Base-by-base conservation (phyloP, 2,888 invertebrate genomes). In the Monopis laevigella region DNA sequence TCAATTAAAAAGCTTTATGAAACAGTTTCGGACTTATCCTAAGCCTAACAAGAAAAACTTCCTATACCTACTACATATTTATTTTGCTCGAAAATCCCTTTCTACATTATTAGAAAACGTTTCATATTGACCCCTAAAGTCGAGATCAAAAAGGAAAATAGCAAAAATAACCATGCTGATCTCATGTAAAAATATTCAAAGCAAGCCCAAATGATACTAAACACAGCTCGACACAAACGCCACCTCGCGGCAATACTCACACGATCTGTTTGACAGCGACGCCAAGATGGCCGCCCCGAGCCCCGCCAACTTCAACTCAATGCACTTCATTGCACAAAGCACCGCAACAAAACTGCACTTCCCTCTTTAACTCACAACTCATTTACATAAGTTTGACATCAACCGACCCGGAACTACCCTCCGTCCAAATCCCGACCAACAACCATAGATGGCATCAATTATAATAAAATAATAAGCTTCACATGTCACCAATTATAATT, bases 111-210 rank as follows among this genome's bases (percentile, higher is more conserved):
- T n/a, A n/a, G n/a, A n/a, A n/a, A n/a, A n/a, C n/a, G n/a, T n/a
- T n/a, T n/a, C n/a, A n/a, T n/a, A n/a, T n/a, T n/a, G n/a, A n/a
- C n/a, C n/a, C n/a, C n/a, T n/a, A n/a, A n/a, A n/a, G n/a, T n/a
- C n/a, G n/a, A n/a, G n/a, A 28, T 28, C 6, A 28, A 11, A 28
- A 28, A n/a, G 28, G 11, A 17, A 17, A 7, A 21, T 5, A 32
- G 17, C 7, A 32, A 32, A 17, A 17, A 32, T 13, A 32, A 14
- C 17, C 14, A 14, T 17, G 30, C 16, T 30, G 17, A 54, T 49
- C 42, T 49, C 51, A 77, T 78, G 74, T 63, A 70, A 78, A 77
- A 72, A 73, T 78, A 78, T 78, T 75, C 74, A 72, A 66, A 65
- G 55, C 53, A 51, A 49, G 51, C 71, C 70, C 73, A 69, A 67